Base-by-base conservation (phyloP, 2,888 invertebrate genomes). In the Drosophila monieri region DNA sequence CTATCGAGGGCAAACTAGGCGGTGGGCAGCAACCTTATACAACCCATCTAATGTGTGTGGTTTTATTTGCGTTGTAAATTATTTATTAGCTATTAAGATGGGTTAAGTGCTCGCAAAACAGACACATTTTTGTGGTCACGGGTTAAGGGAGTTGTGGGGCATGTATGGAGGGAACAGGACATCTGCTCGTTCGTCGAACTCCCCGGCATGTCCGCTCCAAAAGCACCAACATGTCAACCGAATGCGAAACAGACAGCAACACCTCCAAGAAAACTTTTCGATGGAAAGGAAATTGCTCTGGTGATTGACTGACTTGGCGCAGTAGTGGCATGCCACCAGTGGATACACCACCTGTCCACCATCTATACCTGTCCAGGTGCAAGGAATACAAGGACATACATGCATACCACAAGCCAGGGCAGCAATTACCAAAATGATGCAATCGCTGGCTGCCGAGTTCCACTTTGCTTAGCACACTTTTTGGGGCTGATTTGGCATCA, bases 71-170 rank as follows among this genome's bases (percentile, higher is more conserved):
- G 47, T 44, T 51, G 51, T 83, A 62, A 76, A 80, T 76, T 77
- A 83, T 80, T 80, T 62, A 83, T 55, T 70, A 53, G 77, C 70
- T 67, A 73, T 80, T 80, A 83, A 65, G 62, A 49, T 66, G 52
- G 52, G 61, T 46, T 66, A 52, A 69, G 66, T 54, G 61, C 59
- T 60, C 44, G n/a, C 27, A 39, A 39, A 39, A 39, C 39, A 39
- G 39, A 15, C 39, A 15, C 39, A 39, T 14, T 39, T 30, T 30
- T 30, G 15, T 6, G 27, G 21, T 6, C n/a, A 8, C 6, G 41
- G 18, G 15, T 9, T 41, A 15, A 15, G 41, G 47, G 9, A 6
- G 35, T 9, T n/a, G 6, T 37, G 8, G 21, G 15, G 3, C 2
- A n/a, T 14, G 12, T 1, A 35, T 6, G n/a, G 60, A 23, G 56